Evolutionary conservation across 1,140 invertebrate genomes (phyloP).

Genomic region (Papilio polyxenes): DNA sequence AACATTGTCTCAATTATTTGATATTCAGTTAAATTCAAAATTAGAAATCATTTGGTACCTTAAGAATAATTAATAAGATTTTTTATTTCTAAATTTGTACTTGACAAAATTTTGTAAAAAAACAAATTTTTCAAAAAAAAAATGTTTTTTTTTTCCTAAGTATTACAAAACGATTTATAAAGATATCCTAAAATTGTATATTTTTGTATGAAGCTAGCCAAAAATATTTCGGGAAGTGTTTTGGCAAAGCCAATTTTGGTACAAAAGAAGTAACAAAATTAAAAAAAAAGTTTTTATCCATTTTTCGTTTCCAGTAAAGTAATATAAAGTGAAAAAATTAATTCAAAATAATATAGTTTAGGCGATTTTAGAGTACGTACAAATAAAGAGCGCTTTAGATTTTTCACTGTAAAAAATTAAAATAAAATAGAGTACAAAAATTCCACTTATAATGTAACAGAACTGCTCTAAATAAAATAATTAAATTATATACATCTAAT

Average conservation of each 20-base stretch:
- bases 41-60: background rate
- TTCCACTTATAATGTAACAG: background rate
- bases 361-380: background rate
- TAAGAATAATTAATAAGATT: background rate
- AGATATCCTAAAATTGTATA: background rate
- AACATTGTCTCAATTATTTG: background rate
- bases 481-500: no score
- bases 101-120: background rate
- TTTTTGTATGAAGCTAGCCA: background rate
- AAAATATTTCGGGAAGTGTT: slow-evolving; percentile 3
- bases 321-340: background rate
- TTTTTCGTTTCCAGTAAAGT: background rate
- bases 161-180: background rate
- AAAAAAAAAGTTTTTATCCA: background rate
- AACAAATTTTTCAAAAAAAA: background rate
- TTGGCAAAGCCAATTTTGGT: slow-evolving; percentile 5
- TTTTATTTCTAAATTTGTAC: background rate
- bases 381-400: slow-evolving; percentile 3
- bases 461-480: background rate
- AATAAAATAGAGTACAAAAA: background rate
- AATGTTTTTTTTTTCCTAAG: background rate
- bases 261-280: background rate
- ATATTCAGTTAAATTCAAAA: background rate
- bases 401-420: background rate
- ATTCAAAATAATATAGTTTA: background rate